Evolutionary conservation across 2,888 invertebrate genomes (phyloP), one percentile per base, ranked within the genome.

Genomic region (Nomada fabriciana): DNA sequence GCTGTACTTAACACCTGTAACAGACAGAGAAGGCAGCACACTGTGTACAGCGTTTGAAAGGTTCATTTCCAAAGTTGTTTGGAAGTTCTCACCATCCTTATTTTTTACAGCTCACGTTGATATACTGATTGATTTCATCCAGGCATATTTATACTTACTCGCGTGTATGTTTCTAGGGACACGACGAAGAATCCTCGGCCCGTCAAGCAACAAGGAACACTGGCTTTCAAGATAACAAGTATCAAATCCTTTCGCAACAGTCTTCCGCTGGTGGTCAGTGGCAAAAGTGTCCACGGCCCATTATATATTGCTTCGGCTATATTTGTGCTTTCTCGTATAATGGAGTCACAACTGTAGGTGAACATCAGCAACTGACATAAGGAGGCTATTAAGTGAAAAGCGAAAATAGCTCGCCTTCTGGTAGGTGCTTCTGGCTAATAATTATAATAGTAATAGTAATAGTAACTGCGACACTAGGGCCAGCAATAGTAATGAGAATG

Each of bases 161-260:
- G 68, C 0, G 74, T 83, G 23, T 75, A 87, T 0, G 84, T 86
- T 74, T 81, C 77, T 20, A 86, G 25, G 9, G 82, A 81, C 0
- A 86, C 72, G 0, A 65, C 20, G n/a, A 79, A 85, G 69, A 83
- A 86, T 36, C 80, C 73, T 15, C 20, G 65, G 18, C 75, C 86
- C 1, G 86, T 83, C 23, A 85, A n/a, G n/a, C 64, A 68, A n/a
- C 72, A 86, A 10, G 88, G 76, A 1, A 70, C 64, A 3, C 50
- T 55, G 0, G 88, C 71, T 43, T 88, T 82, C 63, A 85, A 73
- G 15, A 88, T 85, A 2, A 89, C 43, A 10, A 89, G 65, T 23
- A 70, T 63, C 2, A 89, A 11, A 60, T 86, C 83, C 36, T 53
- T 76, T 0, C 72, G 52, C 10, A 89, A n/a, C 13, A 25, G 64